Percentiles rank a stretch among this genome's conserved stretches.
These are phyloP conservation scores for Lepus americanus DNA, from an alignment of 2,113 vertebrate genomes.

Conservation along the genomic window DNA sequence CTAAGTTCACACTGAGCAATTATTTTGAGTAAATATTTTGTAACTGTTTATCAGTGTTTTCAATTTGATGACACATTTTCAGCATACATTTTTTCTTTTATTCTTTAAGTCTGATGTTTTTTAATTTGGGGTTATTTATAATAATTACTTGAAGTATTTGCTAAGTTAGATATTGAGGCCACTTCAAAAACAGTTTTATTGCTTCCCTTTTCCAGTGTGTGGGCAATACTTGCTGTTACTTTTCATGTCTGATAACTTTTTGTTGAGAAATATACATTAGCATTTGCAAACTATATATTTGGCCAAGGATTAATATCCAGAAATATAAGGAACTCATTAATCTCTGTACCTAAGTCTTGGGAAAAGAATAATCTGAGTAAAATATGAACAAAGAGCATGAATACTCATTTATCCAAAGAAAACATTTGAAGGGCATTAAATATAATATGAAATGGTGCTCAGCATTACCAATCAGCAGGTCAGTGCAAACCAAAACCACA, in stretches of 20 bases:
- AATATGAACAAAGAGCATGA: background rate
- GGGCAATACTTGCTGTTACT: background rate
- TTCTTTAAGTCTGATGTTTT: background rate
- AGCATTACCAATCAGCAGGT: background rate
- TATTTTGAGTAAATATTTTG: background rate
- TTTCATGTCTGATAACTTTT: background rate
- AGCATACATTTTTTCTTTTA: background rate
- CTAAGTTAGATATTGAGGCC: background rate
- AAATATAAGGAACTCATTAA: background rate
- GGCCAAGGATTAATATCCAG: background rate
- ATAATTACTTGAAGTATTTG: background rate
- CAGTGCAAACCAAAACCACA: background rate
- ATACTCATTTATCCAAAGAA: background rate
- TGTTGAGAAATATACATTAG: background rate
- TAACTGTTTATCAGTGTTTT: background rate
- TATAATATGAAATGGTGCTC: background rate
- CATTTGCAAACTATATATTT: background rate
- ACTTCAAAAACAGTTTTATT: background rate
- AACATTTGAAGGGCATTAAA: background rate
- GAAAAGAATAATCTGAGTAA: background rate
- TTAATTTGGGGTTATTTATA: too few species aligned
- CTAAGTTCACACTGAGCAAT: background rate
- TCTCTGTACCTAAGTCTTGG: too few species aligned
- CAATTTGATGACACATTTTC: background rate
- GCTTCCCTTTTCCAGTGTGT: background rate